Percentiles rank a stretch among this genome's conserved stretches.
These are phyloP conservation scores for Actenoides hombroni DNA, from an alignment of 2,113 vertebrate genomes.

Conservation along the genomic window DNA sequence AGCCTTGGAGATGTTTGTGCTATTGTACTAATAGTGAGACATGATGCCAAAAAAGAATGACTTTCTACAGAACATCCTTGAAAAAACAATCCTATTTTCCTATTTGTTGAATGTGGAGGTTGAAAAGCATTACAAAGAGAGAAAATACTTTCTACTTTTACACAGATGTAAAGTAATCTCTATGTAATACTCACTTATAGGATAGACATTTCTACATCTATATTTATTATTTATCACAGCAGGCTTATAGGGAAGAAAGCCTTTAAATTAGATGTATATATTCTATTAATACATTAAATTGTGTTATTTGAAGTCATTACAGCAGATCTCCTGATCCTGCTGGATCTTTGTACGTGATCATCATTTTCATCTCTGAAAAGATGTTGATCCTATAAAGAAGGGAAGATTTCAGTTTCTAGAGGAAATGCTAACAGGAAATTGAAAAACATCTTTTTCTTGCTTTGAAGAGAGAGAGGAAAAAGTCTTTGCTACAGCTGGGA, in stretches of 20 bases:
- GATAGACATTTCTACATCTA: background rate
- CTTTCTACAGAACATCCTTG: background rate
- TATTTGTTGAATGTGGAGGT: background rate
- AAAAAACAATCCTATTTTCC: background rate
- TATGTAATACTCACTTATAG: background rate
- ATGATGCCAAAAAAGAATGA: background rate
- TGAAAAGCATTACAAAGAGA: background rate
- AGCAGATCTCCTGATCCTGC: background rate
- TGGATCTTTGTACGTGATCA: background rate
- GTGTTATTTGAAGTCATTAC: background rate
- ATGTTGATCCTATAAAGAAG: background rate
- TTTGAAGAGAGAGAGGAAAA: background rate
- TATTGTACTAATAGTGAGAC: background rate
- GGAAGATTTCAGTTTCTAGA: background rate
- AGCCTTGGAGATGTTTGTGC: background rate
- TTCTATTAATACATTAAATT: background rate
- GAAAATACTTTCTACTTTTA: background rate
- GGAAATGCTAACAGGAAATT: background rate
- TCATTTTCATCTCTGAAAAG: background rate
- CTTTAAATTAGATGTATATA: background rate
- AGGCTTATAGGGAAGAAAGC: background rate
- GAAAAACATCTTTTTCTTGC: background rate
- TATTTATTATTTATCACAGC: background rate
- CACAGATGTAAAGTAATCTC: background rate
- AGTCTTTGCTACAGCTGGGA: background rate